Evolutionary conservation across 2,888 invertebrate species (phyloP).

Genomic region (Therioaphis trifolii): DNA sequence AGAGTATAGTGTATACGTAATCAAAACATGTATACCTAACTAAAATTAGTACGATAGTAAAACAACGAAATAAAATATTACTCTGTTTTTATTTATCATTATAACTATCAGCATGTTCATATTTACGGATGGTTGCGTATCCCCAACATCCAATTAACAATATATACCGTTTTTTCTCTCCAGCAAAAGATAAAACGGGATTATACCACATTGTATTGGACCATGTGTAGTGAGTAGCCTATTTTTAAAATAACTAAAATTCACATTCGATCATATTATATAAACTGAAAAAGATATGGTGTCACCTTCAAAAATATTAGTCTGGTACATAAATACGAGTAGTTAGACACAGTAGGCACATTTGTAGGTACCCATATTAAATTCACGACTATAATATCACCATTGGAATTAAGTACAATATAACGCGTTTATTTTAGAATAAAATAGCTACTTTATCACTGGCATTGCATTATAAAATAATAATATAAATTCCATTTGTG

Average conservation of each 20-base stretch:
- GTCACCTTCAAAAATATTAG: neutral
- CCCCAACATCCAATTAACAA: slow-evolving; percentile 34
- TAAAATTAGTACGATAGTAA: slow-evolving; percentile 13
- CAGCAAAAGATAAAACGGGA: slow-evolving; percentile 33
- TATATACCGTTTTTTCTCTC: slow-evolving; percentile 31
- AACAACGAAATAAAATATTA: slow-evolving; percentile 33
- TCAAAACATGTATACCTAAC: slow-evolving; percentile 14
- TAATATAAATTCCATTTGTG: neutral
- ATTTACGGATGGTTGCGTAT: slow-evolving; percentile 46
- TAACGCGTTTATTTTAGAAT: neutral
- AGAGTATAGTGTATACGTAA: neutral
- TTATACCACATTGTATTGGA: neutral
- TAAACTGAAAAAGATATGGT: neutral
- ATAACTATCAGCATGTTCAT: slow-evolving; percentile 30
- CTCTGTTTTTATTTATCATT: slow-evolving; percentile 27
- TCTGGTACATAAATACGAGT: neutral
- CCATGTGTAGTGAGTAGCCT: slow-evolving; percentile 28
- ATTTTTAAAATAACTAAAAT: slow-evolving; percentile 16
- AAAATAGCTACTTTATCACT: neutral
- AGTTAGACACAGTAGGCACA: too few species aligned
- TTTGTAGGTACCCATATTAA: too few species aligned
- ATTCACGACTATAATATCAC: too few species aligned
- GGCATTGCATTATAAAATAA: neutral
- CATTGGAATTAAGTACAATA: neutral
- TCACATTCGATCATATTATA: too few species aligned